Percentiles rank a stretch among this genome's conserved stretches.
Evolutionary conservation across 1,140 invertebrate species (phyloP).

Genomic region (Pemphigus obesinymphae): DNA sequence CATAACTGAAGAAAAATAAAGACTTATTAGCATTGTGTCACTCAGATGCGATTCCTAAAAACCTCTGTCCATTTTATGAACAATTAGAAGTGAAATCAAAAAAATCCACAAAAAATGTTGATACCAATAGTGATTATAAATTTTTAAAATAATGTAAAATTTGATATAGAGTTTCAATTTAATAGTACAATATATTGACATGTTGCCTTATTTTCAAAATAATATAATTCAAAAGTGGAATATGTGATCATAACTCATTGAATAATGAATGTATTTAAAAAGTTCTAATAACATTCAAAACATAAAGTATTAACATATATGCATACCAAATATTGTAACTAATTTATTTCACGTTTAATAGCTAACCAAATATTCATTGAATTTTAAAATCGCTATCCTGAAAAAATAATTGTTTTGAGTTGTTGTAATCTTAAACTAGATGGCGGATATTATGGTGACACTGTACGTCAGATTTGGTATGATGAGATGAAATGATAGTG

Average conservation of each 20-base stretch:
- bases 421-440: too few species aligned
- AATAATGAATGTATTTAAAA: not conserved
- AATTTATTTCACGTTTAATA: not conserved
- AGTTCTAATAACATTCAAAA: not conserved
- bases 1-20: not conserved
- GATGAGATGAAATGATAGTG: too few species aligned
- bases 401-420: not conserved
- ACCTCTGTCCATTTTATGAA: too few species aligned
- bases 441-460: too few species aligned
- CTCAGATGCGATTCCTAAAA: not conserved
- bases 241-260: not conserved
- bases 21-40: not conserved
- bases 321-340: not conserved
- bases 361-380: not conserved
- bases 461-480: too few species aligned
- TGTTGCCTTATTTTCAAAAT: not conserved
- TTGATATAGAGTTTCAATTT: not conserved
- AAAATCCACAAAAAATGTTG: too few species aligned
- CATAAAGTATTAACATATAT: not conserved
- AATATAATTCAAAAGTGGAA: not conserved
- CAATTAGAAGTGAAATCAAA: too few species aligned
- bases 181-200: not conserved
- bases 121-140: too few species aligned
- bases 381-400: not conserved
- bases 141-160: too few species aligned